These are phyloP conservation scores for Leucoptera coffeella DNA, from an alignment of 2,888 invertebrate species.

Conservation along the genomic window DNA sequence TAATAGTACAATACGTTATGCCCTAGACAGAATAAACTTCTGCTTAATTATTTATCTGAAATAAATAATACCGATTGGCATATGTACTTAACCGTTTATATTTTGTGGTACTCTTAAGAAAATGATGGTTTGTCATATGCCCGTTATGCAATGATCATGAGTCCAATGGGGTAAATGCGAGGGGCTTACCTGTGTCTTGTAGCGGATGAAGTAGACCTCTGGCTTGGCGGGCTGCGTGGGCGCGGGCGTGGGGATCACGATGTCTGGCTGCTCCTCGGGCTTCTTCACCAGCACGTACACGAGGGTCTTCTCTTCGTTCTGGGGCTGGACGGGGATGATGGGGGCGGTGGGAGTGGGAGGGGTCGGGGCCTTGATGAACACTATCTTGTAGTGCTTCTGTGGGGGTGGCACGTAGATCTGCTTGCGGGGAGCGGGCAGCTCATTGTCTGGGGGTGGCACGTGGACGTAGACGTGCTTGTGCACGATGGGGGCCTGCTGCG, in stretches of 20 bases:
- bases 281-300: slow-evolving; percentile 87
- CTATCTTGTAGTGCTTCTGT: slow-evolving; percentile 79
- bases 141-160: neutral
- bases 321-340: slow-evolving; percentile 63
- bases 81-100: neutral
- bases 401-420: slow-evolving; percentile 50
- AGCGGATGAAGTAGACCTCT: slow-evolving; percentile 87
- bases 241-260: slow-evolving; percentile 70
- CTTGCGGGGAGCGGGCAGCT: slow-evolving; percentile 60
- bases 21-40: too few relatives aligned
- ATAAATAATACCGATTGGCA: neutral
- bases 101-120: neutral
- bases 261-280: slow-evolving; percentile 76
- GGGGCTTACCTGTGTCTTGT: slow-evolving; percentile 68
- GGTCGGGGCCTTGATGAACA: slow-evolving; percentile 72
- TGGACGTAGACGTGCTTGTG: slow-evolving; percentile 91
- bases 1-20: too few relatives aligned
- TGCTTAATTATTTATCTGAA: neutral
- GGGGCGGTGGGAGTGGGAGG: slow-evolving; percentile 58
- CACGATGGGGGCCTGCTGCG: slow-evolving; percentile 67
- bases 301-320: slow-evolving; percentile 84
- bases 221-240: slow-evolving; percentile 85
- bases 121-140: neutral
- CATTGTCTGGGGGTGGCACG: slow-evolving; percentile 83
- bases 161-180: neutral